Conservation (phyloP, 1,140 invertebrate species). For the Caenorhabditis inopinata region DNA sequence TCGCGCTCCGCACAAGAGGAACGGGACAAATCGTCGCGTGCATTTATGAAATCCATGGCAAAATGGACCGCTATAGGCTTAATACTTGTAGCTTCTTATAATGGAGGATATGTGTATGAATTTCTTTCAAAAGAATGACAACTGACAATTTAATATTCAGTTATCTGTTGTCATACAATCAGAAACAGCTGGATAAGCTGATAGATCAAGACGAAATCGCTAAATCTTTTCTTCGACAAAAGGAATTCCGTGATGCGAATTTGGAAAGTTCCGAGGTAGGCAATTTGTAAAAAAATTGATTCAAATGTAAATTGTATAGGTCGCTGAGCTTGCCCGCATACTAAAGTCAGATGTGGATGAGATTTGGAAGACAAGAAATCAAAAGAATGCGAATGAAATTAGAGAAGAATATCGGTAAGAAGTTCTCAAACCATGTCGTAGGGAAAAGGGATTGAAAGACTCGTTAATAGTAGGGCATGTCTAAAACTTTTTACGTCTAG, state of each 20-base stretch:
- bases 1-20: not conserved
- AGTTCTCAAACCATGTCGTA: not conserved
- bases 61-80: slow-evolving; percentile 16
- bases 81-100: not conserved
- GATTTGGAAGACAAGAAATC: not conserved
- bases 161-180: not conserved
- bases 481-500: too few relatives aligned
- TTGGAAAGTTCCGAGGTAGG: slow-evolving; percentile 3
- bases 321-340: not conserved
- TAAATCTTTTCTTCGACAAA: slow-evolving; percentile 3
- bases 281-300: not conserved
- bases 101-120: slow-evolving; percentile 25
- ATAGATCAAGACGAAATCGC: slow-evolving; percentile 33
- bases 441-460: too few relatives aligned
- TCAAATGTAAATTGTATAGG: not conserved
- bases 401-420: slow-evolving; percentile 18
- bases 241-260: not conserved
- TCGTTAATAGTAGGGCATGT: too few relatives aligned
- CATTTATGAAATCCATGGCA: slow-evolving; percentile 6
- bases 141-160: too few relatives aligned
- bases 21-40: not conserved
- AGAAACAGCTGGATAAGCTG: slow-evolving; percentile 18
- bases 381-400: not conserved
- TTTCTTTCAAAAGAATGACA: too few relatives aligned
- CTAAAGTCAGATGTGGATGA: slow-evolving; percentile 27